A percentile compares a stretch with the other conserved stretches of the same genome.
These are phyloP conservation scores for Syngnathus floridae DNA, from an alignment of 2,113 vertebrate species.

Conservation along the genomic window DNA sequence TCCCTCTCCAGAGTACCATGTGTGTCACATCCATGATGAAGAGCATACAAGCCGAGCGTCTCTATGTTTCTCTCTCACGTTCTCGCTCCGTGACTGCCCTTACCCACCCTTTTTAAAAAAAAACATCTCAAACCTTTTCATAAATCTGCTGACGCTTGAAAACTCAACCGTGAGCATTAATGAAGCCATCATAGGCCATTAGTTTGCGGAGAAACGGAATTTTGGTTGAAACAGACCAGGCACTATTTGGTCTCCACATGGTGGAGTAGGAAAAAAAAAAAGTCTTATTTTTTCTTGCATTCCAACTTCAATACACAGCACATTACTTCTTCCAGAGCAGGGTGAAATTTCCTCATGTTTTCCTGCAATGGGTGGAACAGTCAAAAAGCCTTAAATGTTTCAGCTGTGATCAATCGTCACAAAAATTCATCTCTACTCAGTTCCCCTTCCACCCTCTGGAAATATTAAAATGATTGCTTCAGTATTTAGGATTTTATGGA, in stretches of 20 bases:
- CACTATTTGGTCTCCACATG: conserved; percentile 52
- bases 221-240: conserved; percentile 53
- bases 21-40: conserved; percentile 47
- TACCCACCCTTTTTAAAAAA: conserved; percentile 6
- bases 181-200: conserved; percentile 60
- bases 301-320: conserved; percentile 40
- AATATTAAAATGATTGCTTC: no score
- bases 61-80: conserved; percentile 14
- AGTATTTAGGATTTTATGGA: no score
- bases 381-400: no score
- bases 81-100: conserved; percentile 7
- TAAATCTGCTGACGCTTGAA: conserved; percentile 61
- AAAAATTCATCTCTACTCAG: no score
- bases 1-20: conserved; percentile 35
- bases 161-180: conserved; percentile 66
- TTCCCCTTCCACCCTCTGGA: no score
- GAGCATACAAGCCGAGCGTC: conserved; percentile 39
- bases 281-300: conserved; percentile 43
- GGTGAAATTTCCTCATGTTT: conserved; percentile 41
- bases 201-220: conserved; percentile 38
- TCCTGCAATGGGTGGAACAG: conserved; percentile 19
- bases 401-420: no score
- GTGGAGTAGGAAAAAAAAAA: not conserved
- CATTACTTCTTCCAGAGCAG: conserved; percentile 31
- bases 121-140: conserved; percentile 43